phyloP scores from a whole-genome alignment of 2,797 vertebrate species.

The Propithecus deckenii region DNA sequence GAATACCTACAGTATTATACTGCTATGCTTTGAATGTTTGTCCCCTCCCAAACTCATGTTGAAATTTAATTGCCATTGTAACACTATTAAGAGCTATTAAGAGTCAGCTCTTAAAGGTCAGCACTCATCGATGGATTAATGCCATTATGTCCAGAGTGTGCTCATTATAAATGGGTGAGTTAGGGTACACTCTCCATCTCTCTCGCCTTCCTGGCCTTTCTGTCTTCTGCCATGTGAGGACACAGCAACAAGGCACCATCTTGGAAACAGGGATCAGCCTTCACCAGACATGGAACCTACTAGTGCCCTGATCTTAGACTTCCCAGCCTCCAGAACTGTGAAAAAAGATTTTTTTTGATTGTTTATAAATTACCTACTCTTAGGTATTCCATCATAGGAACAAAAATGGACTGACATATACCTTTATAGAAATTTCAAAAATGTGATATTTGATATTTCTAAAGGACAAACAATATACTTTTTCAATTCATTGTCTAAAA shows the following conservation, averaged over 20 bases:
- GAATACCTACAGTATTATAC: neutral
- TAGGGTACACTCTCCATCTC: neutral
- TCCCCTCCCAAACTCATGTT: neutral
- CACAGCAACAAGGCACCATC: neutral
- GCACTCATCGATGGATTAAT: neutral
- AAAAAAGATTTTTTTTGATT: neutral
- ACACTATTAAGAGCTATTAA: neutral
- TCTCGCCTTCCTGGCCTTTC: neutral
- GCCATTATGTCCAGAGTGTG: neutral
- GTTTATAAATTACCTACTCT: neutral
- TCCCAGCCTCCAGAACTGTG: neutral
- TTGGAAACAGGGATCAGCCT: neutral
- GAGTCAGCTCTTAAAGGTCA: neutral
- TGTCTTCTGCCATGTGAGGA: neutral
- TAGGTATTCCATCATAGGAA: neutral
- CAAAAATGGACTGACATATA: neutral
- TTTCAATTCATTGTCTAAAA: neutral
- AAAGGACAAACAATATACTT: neutral
- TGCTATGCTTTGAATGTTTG: neutral
- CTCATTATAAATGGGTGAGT: neutral
- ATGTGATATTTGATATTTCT: neutral
- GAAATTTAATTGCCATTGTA: neutral
- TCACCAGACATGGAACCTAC: neutral
- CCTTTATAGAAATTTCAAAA: neutral
- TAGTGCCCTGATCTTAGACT: neutral